Evolutionary conservation across 2,888 invertebrate genomes (phyloP).

Genomic region (Sesamia inferens): DNA sequence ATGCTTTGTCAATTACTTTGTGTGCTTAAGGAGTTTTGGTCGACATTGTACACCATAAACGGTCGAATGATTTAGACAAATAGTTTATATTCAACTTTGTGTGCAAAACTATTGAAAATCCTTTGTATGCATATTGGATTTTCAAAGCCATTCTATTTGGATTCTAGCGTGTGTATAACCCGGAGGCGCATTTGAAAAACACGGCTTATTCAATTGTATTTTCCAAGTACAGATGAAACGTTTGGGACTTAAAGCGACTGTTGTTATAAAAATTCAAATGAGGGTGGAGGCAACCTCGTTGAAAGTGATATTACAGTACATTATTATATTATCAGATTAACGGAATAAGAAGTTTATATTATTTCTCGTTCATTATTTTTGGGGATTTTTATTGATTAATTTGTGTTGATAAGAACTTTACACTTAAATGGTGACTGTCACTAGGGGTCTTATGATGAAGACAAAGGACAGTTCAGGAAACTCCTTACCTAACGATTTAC

Average conservation of each 20-base stretch:
- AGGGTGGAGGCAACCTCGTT: conserved; percentile 40
- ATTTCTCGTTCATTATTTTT: conserved; percentile 22
- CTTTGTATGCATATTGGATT: no score
- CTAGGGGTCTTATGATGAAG: no score
- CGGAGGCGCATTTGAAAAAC: conserved; percentile 30
- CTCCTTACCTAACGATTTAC: no score
- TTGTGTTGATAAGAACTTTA: no score
- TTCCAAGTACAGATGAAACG: conserved; percentile 41
- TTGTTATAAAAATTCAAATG: conserved; percentile 57
- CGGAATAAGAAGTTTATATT: conserved; percentile 47
- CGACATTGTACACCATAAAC: background rate
- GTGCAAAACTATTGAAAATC: conserved; percentile 26
- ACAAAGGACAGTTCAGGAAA: no score
- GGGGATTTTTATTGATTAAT: background rate
- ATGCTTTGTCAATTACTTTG: no score
- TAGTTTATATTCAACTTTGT: conserved; percentile 18
- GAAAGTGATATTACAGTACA: background rate
- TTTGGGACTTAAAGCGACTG: conserved; percentile 33
- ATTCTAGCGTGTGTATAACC: background rate
- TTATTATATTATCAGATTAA: conserved; percentile 25
- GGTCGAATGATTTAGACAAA: conserved; percentile 27
- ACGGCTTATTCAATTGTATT: conserved; percentile 19
- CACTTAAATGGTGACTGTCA: no score
- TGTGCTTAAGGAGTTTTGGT: no score
- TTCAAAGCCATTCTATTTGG: no score